Evolutionary conservation across 2,888 invertebrate genomes (phyloP), one percentile per base, ranked within the genome.

Genomic region (Epistrophe grossulariae): DNA sequence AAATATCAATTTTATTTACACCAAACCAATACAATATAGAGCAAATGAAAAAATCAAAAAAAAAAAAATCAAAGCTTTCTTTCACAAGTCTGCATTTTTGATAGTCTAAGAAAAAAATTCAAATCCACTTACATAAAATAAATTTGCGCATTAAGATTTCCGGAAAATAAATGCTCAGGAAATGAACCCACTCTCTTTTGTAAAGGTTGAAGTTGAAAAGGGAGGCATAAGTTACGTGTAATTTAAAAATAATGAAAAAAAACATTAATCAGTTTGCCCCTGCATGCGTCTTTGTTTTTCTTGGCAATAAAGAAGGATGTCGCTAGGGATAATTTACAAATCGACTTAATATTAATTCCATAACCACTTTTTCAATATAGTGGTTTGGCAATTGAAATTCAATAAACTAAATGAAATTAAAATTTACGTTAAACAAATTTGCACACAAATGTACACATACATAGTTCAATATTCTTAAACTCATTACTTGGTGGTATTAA

Each of bases 121-220:
- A 45, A 45, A 45, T n/a, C 7, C 15, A 45, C 7, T 13, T 17
- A 55, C 35, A 60, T 9, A 24, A 38, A 60, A 60, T 1, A 60
- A 60, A 62, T 62, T 62, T 62, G 40, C 62, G 62, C 62, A 62
- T 43, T 62, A 43, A 40, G 17, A 62, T 62, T 62, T 62, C 40
- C 62, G 43, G 43, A 28, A 31, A 19, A 40, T 59, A 45, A 40
- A 24, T 40, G 9, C 40, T 62, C 24, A 38, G 62, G 15, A 62
- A 59, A 38, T 19, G 15, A 31, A 55, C 28, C 55, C 15, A 24
- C 50, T 59, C 31, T 35, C 17, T 6, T 35, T 17, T 28, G 7
- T 11, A 17, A 24, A 60, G 17, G 13, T 60, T 60, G 6, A 35
- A 60, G 11, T 62, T 62, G 24, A 40, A 40, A 24, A 62, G 24